A percentile compares a stretch with the other conserved stretches of the same genome.
These are phyloP conservation scores for Bombus balteatus DNA, from an alignment of 1,140 invertebrate genomes.

Conservation along the genomic window DNA sequence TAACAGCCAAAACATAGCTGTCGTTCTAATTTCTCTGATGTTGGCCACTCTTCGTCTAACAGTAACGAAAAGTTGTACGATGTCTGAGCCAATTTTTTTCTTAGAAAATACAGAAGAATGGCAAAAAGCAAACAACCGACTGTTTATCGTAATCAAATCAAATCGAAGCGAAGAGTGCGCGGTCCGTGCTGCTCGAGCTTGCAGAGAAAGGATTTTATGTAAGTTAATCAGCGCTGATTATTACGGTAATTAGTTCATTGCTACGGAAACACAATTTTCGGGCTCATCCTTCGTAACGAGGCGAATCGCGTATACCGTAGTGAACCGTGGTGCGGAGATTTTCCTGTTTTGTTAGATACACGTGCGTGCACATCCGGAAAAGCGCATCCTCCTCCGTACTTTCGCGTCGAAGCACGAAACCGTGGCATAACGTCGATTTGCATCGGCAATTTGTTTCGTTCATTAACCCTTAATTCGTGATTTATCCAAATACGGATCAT, in stretches of 20 bases:
- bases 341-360: constrained; percentile 19
- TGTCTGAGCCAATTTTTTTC: not conserved
- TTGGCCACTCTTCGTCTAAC: too few relatives aligned
- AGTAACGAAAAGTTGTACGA: too few relatives aligned
- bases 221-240: constrained; percentile 20
- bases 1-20: not conserved
- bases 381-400: constrained; percentile 11
- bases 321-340: constrained; percentile 19
- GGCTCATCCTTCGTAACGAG: constrained; percentile 28
- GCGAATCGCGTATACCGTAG: not conserved
- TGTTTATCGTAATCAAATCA: not conserved
- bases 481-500: not conserved
- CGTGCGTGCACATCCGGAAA: constrained; percentile 15
- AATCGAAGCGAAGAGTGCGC: not conserved
- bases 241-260: constrained; percentile 16
- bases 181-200: not conserved
- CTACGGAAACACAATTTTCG: constrained; percentile 37
- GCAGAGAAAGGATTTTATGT: constrained; percentile 20
- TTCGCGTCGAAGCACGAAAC: not conserved
- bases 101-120: not conserved
- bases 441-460: not conserved
- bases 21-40: not conserved
- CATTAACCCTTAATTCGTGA: not conserved
- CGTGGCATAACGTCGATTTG: not conserved
- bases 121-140: not conserved